Base-by-base conservation (phyloP, 2,113 vertebrate genomes). In the Dicrurus megarhynchus region DNA sequence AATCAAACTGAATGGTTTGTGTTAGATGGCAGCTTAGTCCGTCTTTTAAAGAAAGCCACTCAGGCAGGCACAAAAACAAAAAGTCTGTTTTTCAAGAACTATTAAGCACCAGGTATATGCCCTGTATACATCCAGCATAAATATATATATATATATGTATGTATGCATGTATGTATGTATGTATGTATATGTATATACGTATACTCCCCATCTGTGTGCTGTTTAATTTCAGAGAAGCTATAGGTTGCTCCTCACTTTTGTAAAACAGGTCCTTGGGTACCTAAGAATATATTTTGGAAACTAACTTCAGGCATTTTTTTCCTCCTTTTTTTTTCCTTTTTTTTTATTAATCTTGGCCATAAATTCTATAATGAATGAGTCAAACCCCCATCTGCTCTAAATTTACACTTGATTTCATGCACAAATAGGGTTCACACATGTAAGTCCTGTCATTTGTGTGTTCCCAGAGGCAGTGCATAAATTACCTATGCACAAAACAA, bases 321-420 rank as follows among this genome's bases (percentile, higher is more conserved):
- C 13, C 1, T 6, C 2, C 3, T 10, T 30, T 32, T 63, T 39
- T 21, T 46, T 26, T 30, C 2, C 7, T 12, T 23, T 44, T 44
- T 87, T 79, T 32, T n/a, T 60, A 50, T 87, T 39, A 88, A 94
- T 94, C 90, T 91, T 95, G 60, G 78, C 44, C 56, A 67, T 96
- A 96, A 97, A 97, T 96, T 93, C 87, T 59, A 70, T 74, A 71
- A 41, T 46, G 91, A 83, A 27, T 7, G 37, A 94, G 92, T 94
- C 90, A 83, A 93, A 91, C 80, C 41, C n/a, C 91, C 95, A 96
- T 96, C 95, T 97, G 96, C 95, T 96, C 90, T 85, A 85, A 91
- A 95, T 96, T 97, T 96, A 78, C 96, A 96, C 93, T 93, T 94
- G 93, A 95, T 97, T 96, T 96, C 71, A 59, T 30, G 71, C 92